Percentiles rank a stretch among this genome's conserved stretches.
These are phyloP conservation scores for Turdus rufiventris DNA, from an alignment of 2,113 vertebrate species.

Conservation along the genomic window DNA sequence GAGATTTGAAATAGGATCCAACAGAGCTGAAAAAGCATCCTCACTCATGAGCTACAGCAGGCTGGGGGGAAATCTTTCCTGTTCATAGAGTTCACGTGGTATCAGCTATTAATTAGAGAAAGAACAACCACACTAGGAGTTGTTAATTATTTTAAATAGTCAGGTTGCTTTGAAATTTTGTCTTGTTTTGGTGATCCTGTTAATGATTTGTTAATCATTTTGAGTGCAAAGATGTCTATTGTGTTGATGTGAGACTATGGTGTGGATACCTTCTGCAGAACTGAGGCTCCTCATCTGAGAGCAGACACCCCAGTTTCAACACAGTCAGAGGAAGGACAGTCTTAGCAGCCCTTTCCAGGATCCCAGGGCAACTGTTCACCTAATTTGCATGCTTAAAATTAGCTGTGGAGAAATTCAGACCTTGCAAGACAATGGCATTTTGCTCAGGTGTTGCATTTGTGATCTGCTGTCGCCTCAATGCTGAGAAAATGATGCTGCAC, in stretches of 20 bases:
- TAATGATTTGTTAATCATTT: neutral
- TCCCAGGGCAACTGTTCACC: neutral
- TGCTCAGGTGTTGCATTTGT: neutral
- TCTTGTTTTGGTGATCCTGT: neutral
- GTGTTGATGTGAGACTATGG: neutral
- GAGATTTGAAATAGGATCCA: neutral
- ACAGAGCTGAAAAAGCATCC: neutral
- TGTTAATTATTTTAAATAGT: neutral
- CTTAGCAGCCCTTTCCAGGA: neutral
- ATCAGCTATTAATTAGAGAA: neutral
- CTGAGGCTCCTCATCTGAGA: neutral
- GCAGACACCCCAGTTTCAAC: neutral
- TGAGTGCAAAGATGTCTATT: neutral
- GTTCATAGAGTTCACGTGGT: neutral
- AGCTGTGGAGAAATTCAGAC: neutral
- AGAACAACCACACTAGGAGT: neutral
- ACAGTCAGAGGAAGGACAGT: neutral
- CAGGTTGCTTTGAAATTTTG: neutral
- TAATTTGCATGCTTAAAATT: neutral
- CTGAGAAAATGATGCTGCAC: neutral
- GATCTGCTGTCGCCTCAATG: rapidly evolving
- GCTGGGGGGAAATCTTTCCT: neutral
- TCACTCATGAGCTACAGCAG: neutral
- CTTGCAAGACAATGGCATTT: neutral
- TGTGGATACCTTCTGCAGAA: neutral